Conservation (phyloP, 2,888 invertebrate genomes). For the Erebia palarica region DNA sequence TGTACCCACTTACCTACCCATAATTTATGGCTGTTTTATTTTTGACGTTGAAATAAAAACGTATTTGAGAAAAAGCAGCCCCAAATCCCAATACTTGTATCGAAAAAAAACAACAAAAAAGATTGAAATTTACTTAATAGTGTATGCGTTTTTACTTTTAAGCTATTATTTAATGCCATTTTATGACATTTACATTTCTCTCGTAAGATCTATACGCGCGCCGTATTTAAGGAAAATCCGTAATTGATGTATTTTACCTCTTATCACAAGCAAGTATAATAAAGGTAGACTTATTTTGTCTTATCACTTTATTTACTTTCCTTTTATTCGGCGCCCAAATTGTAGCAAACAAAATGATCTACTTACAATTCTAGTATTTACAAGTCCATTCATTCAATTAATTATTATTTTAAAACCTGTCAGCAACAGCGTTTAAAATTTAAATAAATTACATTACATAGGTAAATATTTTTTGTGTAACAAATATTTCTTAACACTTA, state of each 20-base stretch:
- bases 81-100: no score
- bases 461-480: slow-evolving; percentile 45
- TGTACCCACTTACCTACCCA: no score
- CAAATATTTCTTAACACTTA: slow-evolving; percentile 45
- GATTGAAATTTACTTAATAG: background rate
- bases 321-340: slow-evolving; percentile 40
- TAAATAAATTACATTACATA: slow-evolving; percentile 52
- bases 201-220: background rate
- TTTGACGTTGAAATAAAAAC: no score
- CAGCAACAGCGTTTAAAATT: slow-evolving; percentile 51
- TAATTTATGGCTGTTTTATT: no score
- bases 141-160: slow-evolving; percentile 14
- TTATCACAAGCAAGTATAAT: background rate
- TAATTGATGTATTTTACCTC: background rate
- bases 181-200: slow-evolving; percentile 29
- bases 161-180: slow-evolving; percentile 34
- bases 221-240: background rate
- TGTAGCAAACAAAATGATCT: slow-evolving; percentile 46
- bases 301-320: background rate
- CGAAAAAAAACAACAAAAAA: no score
- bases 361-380: slow-evolving; percentile 42
- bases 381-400: slow-evolving; percentile 37
- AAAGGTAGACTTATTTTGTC: background rate
- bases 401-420: slow-evolving; percentile 45
- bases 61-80: no score